These are phyloP conservation scores for Podilymbus podiceps DNA, from an alignment of 2,113 vertebrate genomes.

Conservation along the genomic window DNA sequence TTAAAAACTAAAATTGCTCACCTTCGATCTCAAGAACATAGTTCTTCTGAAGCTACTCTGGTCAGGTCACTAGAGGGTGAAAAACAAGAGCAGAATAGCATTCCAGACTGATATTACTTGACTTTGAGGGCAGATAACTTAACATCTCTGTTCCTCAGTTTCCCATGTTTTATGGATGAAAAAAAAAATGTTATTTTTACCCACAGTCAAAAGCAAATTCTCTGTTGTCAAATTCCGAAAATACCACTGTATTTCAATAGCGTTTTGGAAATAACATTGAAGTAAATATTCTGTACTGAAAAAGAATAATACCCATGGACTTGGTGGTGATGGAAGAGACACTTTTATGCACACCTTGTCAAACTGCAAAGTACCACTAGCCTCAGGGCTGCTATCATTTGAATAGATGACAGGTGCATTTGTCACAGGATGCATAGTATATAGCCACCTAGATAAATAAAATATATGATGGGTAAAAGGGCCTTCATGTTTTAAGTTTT, in stretches of 20 bases:
- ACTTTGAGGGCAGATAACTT: neutral
- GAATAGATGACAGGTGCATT: constrained; percentile 20
- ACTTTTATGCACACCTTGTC: constrained; percentile 34
- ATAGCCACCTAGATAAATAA: constrained; percentile 8
- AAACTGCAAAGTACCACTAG: neutral
- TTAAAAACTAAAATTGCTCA: neutral
- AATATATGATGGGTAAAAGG: neutral
- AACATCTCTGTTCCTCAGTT: neutral
- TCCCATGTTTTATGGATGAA: neutral
- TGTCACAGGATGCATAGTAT: constrained; percentile 16
- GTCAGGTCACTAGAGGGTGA: neutral
- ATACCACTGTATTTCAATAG: neutral
- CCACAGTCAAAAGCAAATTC: neutral
- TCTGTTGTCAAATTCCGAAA: neutral
- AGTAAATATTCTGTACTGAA: neutral
- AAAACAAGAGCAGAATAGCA: neutral
- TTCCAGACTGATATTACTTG: neutral
- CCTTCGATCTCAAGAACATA: neutral
- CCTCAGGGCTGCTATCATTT: neutral
- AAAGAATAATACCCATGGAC: neutral
- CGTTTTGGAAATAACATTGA: neutral
- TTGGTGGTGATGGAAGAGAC: neutral
- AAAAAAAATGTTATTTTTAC: neutral
- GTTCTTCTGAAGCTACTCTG: neutral
- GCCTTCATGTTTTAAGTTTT: neutral